Evolutionary conservation across 2,888 invertebrate species (phyloP), one percentile per base, ranked within the genome.

Genomic region (Tromatobia lineatoria): DNA sequence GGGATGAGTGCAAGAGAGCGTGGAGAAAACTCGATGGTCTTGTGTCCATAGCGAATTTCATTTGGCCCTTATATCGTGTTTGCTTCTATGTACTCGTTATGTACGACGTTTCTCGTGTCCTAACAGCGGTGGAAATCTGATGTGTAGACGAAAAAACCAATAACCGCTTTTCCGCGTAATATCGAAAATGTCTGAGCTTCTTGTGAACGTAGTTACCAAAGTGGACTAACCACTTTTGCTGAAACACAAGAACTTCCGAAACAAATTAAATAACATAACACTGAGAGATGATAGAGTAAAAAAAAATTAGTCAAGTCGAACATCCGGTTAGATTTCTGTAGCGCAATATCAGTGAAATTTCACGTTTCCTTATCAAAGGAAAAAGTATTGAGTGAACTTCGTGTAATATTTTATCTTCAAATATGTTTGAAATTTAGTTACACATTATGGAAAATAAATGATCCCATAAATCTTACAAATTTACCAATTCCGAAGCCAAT

Each of bases 251-350:
- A 45, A 18, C 20, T 20, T 2, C 25, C 1, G 64, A 23, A 61
- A 50, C 59, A 64, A 75, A 64, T 75, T 25, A 38, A 75, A 75
- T 64, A 52, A 64, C 23, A 34, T 15, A 11, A 64, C 38, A 64
- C n/a, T 18, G 3, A 18, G 18, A 18, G 10, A 64, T 29, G 25
- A 38, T 34, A 6, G 18, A 61, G 54, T 2, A 25, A 13, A 11
- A 15, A 13, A 13, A 25, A 25, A 25, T 57, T 57, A 11, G 3
- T 6, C 11, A 23, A 18, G 8, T 20, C 6, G 8, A 23, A 7
- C 20, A 23, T 20, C 23, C 18, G 52, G 11, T 10, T 4, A 50
- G 4, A 15, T 50, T 50, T n/a, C 0, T 2, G 18, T 18, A n/a
- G 1, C 18, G 47, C 47, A n/a, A 50, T 4, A 38, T 38, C 1